Evolutionary conservation across 2,888 invertebrate species (phyloP).

Genomic region (Drosophila prolongata): DNA sequence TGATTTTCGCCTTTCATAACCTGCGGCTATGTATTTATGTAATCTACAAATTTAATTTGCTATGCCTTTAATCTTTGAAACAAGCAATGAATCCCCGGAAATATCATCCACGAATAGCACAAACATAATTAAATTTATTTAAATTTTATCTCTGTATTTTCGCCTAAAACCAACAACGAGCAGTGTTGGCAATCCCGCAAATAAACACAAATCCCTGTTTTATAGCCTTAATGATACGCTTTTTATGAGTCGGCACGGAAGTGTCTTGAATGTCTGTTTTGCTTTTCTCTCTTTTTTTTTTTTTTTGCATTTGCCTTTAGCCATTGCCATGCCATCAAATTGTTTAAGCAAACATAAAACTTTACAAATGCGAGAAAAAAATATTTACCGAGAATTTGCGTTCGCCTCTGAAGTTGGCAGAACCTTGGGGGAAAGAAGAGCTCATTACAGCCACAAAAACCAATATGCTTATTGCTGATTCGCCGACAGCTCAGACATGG

Average conservation of each 20-base stretch:
- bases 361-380: conserved; percentile 66
- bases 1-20: conserved; percentile 3
- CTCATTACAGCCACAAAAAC: conserved; percentile 78
- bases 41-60: conserved; percentile 73
- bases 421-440: conserved; percentile 33
- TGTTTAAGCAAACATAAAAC: conserved; percentile 77
- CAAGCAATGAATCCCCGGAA: conserved; percentile 31
- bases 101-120: conserved; percentile 28
- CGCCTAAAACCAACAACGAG: conserved; percentile 37
- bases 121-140: conserved; percentile 79
- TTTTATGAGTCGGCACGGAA: conserved; percentile 75
- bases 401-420: conserved; percentile 30
- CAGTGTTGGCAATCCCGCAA: conserved; percentile 57
- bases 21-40: conserved; percentile 51
- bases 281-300: conserved; percentile 3
- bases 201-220: conserved; percentile 74
- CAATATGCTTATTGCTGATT: conserved; percentile 74
- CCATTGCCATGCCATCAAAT: conserved; percentile 66
- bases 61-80: conserved; percentile 72
- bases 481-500: conserved; percentile 36
- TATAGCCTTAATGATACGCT: conserved; percentile 77
- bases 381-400: conserved; percentile 58
- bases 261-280: conserved; percentile 33
- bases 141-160: conserved; percentile 56
- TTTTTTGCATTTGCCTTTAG: conserved; percentile 5